Base-by-base conservation (phyloP, 1,140 invertebrate genomes). In the Hylyphantes graminicola region DNA sequence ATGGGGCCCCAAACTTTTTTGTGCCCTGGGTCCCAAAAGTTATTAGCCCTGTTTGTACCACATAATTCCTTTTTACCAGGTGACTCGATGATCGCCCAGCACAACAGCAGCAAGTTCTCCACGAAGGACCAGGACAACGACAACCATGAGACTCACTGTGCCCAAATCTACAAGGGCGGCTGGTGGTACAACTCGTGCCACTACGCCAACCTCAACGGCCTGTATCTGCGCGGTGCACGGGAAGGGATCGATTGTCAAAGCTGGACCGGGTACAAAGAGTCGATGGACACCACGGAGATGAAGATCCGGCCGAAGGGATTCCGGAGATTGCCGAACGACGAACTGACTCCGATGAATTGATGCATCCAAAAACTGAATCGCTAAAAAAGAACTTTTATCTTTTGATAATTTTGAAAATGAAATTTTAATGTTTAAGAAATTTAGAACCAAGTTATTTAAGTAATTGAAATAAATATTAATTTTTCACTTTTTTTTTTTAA, bases 101-200 rank as follows among this genome's bases (percentile, higher is more conserved):
- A 88, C 55, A 79, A 87, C 57, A 79, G 74, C 2, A 85, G 86
- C 75, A 65, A 76, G 4, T 88, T 89, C 65, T 87, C 87, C 11
- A 88, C 88, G 7, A 86, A 86, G 8, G 88, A 89, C 68, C 55
- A 57, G 11, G 87, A 88, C 74, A 82, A 81, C 11, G 75, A 77
- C 50, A 35, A 35, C 10, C 11, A 3, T 7, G 19, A 9, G 11
- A 8, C 21, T 2, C 86, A 86, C 68, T 89, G 88, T 87, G 87
- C 87, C 2, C 7, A 72, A 2, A 12, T 55, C 13, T 87, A 87
- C 11, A 86, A 87, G 51, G 87, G 87, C 15, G 88, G 86, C 10
- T 89, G 88, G 88, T 88, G 88, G 88, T 89, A 88, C 64, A 87
- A 86, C n/a, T 35, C 35, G n/a, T 89, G 88, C 61, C 87, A 88